Conservation (phyloP, 1,140 invertebrate species). For the Acyrthosiphon pisum region DNA sequence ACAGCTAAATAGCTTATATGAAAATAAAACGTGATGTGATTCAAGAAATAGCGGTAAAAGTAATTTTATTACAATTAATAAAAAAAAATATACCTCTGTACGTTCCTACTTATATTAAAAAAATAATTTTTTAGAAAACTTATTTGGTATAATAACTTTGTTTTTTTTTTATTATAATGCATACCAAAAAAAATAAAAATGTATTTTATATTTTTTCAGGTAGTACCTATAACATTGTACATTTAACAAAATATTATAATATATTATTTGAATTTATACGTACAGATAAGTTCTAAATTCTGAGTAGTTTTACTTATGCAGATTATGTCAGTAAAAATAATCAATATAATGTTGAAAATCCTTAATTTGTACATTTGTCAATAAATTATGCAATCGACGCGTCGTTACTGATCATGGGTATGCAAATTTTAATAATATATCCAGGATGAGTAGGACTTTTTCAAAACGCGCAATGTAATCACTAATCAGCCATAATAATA, state of each 20-base stretch:
- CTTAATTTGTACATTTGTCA: neutral
- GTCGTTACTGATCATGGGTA: neutral
- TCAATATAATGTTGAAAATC: neutral
- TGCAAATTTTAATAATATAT: neutral
- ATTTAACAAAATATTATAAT: neutral
- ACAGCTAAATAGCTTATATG: neutral
- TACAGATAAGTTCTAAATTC: neutral
- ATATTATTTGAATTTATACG: neutral
- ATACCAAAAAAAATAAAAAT: no score
- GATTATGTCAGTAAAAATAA: neutral
- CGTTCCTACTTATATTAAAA: neutral
- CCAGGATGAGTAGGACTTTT: neutral
- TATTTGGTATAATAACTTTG: neutral
- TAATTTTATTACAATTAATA: slow-evolving; percentile 11
- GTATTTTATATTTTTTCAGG: neutral
- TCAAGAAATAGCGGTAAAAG: slow-evolving; percentile 1
- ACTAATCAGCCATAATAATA: neutral
- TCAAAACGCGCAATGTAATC: neutral
- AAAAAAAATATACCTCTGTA: neutral
- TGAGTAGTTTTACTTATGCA: neutral
- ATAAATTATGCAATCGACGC: neutral
- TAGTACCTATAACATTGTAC: neutral
- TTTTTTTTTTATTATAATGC: neutral
- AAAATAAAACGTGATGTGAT: neutral
- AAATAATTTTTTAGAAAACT: neutral